phyloP scores from a whole-genome alignment of 2,797 vertebrate species.

The Cheirogaleus major region DNA sequence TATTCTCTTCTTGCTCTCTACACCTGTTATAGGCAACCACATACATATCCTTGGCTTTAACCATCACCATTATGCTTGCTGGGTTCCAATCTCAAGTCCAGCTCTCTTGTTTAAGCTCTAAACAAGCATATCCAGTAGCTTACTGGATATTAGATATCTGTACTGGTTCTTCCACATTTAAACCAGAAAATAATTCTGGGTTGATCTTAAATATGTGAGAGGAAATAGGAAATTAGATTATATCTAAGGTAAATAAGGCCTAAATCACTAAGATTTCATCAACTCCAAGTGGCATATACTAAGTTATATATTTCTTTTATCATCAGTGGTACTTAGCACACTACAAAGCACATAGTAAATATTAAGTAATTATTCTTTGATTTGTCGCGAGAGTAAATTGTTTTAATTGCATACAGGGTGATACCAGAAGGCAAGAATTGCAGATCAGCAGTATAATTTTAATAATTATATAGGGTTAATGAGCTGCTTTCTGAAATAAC shows the following conservation, averaged over 20 bases:
- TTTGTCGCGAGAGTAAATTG: not conserved
- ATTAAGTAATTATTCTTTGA: not conserved
- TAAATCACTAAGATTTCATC: not conserved
- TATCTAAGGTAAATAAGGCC: not conserved
- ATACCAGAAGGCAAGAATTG: not conserved
- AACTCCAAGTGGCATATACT: not conserved
- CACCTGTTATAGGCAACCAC: not conserved
- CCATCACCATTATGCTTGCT: not conserved
- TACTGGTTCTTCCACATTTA: not conserved
- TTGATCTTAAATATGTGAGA: not conserved
- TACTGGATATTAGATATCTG: not conserved
- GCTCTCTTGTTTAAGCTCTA: not conserved
- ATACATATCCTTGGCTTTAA: not conserved
- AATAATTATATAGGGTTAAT: not conserved
- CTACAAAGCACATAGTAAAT: not conserved
- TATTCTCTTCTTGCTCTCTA: not conserved
- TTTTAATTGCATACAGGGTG: not conserved
- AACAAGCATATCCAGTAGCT: not conserved
- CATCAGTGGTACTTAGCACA: not conserved
- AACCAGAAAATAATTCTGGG: not conserved
- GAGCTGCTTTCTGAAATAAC: not conserved
- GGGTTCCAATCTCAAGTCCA: not conserved
- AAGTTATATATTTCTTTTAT: not conserved
- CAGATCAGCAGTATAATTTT: not conserved
- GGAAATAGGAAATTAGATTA: not conserved